phyloP scores from a whole-genome alignment of 2,888 invertebrate species.

The Chesias legatella region DNA sequence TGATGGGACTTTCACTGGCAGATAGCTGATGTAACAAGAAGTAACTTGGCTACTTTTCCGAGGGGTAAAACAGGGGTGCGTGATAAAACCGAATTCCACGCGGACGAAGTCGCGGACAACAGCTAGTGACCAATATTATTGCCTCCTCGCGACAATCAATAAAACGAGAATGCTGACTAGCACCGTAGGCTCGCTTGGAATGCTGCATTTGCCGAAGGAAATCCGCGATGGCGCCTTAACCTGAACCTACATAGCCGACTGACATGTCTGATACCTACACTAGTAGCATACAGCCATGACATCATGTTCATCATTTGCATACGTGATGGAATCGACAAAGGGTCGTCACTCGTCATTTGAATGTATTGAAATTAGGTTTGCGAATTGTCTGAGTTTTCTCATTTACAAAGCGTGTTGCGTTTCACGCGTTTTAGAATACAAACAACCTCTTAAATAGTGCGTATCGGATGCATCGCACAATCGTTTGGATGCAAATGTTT shows the following conservation, averaged over 20 bases:
- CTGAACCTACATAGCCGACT: constrained; percentile 47
- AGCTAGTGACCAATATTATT: constrained; percentile 38
- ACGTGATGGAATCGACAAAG: constrained; percentile 49
- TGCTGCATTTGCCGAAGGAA: constrained; percentile 72
- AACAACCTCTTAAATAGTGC: constrained; percentile 19
- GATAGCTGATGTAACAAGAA: too few relatives aligned
- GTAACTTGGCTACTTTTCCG: too few relatives aligned
- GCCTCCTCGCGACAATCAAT: constrained; percentile 53
- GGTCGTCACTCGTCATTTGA: constrained; percentile 30
- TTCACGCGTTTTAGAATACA: constrained; percentile 13
- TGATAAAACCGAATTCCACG: too few relatives aligned
- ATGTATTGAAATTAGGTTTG: constrained; percentile 32
- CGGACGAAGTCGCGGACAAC: too few relatives aligned
- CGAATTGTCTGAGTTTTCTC: constrained; percentile 26
- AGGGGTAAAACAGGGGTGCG: too few relatives aligned
- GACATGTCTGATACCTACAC: constrained; percentile 43
- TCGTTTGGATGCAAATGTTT: constrained; percentile 19
- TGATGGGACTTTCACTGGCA: too few relatives aligned
- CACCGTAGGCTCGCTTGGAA: constrained; percentile 59
- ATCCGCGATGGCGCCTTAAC: constrained; percentile 70
- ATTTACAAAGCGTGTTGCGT: constrained; percentile 12
- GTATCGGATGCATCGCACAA: constrained; percentile 17
- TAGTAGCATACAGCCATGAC: constrained; percentile 47
- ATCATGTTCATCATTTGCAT: constrained; percentile 64
- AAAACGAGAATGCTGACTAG: constrained; percentile 61